Percentiles rank a stretch among this genome's conserved stretches.
Evolutionary conservation across 1,140 invertebrate species (phyloP).

Genomic region (Plutomurus gul): DNA sequence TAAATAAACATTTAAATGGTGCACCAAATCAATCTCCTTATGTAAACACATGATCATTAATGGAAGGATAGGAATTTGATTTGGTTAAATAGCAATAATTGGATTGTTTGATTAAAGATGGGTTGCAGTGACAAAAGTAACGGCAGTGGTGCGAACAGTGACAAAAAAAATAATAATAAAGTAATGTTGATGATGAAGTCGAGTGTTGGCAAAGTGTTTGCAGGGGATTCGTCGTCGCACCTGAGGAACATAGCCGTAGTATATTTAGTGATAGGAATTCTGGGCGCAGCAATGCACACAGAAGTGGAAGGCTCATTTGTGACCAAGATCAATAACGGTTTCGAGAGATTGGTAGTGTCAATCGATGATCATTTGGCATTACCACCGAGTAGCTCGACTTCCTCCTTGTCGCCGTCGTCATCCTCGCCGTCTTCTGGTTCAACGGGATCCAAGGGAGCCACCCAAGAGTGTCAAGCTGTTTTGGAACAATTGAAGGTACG

Average conservation of each 20-base stretch:
- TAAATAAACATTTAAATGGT: no score
- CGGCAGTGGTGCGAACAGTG: not conserved
- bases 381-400: conserved; percentile 25
- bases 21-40: no score
- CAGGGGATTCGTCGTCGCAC: not conserved
- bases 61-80: not conserved
- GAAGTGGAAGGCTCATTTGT: conserved; percentile 40
- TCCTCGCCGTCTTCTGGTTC: not conserved
- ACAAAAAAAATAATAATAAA: not conserved
- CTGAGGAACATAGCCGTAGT: not conserved
- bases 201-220: not conserved
- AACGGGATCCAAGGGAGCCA: conserved; percentile 40
- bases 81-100: not conserved
- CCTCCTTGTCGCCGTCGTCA: conserved; percentile 39
- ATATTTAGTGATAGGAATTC: conserved; percentile 11
- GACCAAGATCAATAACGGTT: conserved; percentile 49
- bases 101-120: not conserved
- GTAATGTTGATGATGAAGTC: not conserved
- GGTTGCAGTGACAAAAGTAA: not conserved
- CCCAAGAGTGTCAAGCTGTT: conserved; percentile 52
- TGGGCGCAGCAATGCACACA: conserved; percentile 24
- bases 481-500: conserved; percentile 53
- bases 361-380: conserved; percentile 50
- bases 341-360: conserved; percentile 52
- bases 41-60: no score